Evolutionary conservation across 2,888 invertebrate genomes (phyloP).

Genomic region (Sminthurides aquaticus): DNA sequence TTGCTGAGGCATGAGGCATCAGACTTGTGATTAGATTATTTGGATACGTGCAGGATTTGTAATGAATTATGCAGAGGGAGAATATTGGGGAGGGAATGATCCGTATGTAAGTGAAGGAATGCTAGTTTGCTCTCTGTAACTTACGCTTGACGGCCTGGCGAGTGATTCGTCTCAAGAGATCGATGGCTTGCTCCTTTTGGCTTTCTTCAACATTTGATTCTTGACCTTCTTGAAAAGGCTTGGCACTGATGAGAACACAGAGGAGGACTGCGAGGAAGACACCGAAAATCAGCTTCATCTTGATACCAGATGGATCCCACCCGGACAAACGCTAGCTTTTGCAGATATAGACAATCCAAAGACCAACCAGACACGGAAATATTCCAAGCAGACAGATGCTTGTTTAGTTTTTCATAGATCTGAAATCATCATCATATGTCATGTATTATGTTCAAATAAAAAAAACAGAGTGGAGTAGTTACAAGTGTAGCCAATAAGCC

Average conservation of each 20-base stretch:
- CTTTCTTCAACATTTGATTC: conserved; percentile 21
- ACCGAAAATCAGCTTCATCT: conserved; percentile 28
- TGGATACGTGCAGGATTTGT: no score
- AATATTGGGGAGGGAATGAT: no score
- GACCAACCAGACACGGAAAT: neutral
- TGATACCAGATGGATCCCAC: conserved; percentile 15
- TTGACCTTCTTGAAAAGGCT: conserved; percentile 26
- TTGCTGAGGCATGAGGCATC: no score
- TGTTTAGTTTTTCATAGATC: neutral
- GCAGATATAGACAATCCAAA: neutral
- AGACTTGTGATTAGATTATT: no score
- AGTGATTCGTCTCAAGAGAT: conserved; percentile 36
- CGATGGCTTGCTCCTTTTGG: conserved; percentile 26
- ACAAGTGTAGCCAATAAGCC: no score
- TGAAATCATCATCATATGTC: neutral
- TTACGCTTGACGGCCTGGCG: conserved; percentile 28
- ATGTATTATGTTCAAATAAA: no score
- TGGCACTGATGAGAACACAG: conserved; percentile 31
- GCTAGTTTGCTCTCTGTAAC: no score
- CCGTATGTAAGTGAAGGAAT: no score
- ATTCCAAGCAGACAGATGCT: neutral
- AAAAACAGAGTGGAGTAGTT: no score
- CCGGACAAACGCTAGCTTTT: no score
- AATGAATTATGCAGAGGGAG: no score
- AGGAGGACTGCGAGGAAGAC: conserved; percentile 25